Conservation (phyloP, 2,888 invertebrate genomes). For the Rhimphoctona megacephalus region DNA sequence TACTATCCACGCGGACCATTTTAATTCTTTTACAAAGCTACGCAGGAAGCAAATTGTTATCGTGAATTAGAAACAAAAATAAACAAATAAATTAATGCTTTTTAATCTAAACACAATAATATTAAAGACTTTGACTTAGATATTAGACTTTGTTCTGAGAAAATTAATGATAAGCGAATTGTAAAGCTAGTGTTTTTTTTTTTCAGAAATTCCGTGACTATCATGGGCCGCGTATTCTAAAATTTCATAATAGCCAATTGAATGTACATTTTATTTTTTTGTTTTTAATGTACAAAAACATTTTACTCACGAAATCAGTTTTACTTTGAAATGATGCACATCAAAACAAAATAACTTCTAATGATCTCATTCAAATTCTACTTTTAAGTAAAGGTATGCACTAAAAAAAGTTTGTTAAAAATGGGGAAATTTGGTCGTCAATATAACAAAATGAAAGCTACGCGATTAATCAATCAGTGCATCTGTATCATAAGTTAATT, state of each 20-base stretch:
- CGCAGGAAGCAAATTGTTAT: not conserved
- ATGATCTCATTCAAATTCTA: too few relatives aligned
- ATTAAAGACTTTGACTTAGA: too few relatives aligned
- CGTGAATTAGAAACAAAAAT: not conserved
- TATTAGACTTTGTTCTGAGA: not conserved
- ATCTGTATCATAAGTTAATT: not conserved
- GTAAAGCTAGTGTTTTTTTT: not conserved
- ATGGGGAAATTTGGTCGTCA: too few relatives aligned
- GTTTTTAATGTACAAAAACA: too few relatives aligned
- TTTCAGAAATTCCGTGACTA: not conserved
- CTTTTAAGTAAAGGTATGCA: too few relatives aligned
- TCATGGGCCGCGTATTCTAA: not conserved
- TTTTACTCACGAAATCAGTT: too few relatives aligned
- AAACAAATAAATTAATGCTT: not conserved
- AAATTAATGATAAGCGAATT: not conserved
- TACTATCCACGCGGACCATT: not conserved
- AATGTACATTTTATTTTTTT: too few relatives aligned
- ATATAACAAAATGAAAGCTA: too few relatives aligned
- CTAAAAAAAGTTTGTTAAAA: too few relatives aligned
- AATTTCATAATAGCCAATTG: too few relatives aligned
- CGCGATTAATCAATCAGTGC: not conserved
- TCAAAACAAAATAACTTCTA: too few relatives aligned
- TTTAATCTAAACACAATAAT: not conserved
- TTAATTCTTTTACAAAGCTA: not conserved
- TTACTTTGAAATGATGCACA: too few relatives aligned